Evolutionary conservation across 2,797 vertebrate species (phyloP).

Genomic region (Hyperoplus lanceolatus): DNA sequence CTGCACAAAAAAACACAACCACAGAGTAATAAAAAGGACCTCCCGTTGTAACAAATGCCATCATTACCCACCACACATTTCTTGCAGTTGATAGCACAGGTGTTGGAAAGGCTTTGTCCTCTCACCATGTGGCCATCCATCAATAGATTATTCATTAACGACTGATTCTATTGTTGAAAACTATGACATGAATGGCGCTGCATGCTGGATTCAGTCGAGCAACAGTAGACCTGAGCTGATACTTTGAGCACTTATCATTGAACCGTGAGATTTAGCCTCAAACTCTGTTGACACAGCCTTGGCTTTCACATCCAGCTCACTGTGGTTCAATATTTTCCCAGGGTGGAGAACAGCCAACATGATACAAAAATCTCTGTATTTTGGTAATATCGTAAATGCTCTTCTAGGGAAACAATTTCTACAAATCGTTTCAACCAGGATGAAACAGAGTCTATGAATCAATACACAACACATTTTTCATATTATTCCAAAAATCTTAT

Average conservation of each 20-base stretch:
- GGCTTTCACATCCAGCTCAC: constrained; percentile 55
- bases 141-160: constrained; percentile 26
- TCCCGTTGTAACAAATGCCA: background rate
- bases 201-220: background rate
- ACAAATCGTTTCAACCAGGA: constrained; percentile 5
- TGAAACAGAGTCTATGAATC: background rate
- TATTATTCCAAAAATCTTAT: constrained; percentile 21
- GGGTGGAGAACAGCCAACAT: constrained; percentile 53
- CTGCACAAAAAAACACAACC: background rate
- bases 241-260: constrained; percentile 55
- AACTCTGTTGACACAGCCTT: constrained; percentile 72
- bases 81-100: background rate
- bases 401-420: background rate
- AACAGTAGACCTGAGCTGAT: constrained; percentile 14
- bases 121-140: background rate
- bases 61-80: background rate
- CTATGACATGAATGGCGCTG: constrained; percentile 38
- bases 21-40: background rate
- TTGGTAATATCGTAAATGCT: constrained; percentile 25
- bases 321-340: constrained; percentile 74
- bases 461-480: background rate
- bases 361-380: constrained; percentile 37
- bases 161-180: constrained; percentile 38
- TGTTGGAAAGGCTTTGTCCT: background rate
- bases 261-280: constrained; percentile 50